These are phyloP conservation scores for Lasius fuliginosus DNA, from an alignment of 2,888 invertebrate genomes.

Conservation along the genomic window DNA sequence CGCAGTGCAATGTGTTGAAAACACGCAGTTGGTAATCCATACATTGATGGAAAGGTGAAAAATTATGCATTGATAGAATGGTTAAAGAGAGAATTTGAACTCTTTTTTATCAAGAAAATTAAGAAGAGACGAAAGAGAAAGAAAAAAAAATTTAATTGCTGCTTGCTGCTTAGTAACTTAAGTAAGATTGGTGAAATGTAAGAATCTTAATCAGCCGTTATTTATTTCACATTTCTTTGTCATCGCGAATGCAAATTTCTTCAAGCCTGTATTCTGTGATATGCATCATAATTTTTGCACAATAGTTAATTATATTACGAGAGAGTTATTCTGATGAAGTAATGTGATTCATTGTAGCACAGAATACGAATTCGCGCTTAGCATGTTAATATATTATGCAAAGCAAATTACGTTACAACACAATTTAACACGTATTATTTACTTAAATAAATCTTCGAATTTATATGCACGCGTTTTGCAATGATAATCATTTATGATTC, in stretches of 20 bases:
- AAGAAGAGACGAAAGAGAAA: neutral
- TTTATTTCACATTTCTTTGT: neutral
- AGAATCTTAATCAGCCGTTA: neutral
- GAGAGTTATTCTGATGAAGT: too few species aligned
- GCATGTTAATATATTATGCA: neutral
- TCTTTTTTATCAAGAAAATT: neutral
- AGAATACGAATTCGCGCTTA: neutral
- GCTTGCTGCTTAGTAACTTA: neutral
- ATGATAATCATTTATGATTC: neutral
- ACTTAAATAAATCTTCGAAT: slow-evolving; percentile 2
- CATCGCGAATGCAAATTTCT: neutral
- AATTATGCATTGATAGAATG: too few species aligned
- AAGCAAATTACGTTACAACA: neutral
- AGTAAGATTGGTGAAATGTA: neutral
- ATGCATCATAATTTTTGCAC: neutral
- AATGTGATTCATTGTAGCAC: neutral
- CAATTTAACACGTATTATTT: slow-evolving; percentile 9
- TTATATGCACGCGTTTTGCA: neutral
- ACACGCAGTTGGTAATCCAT: too few species aligned
- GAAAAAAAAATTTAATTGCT: neutral
- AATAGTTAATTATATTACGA: neutral
- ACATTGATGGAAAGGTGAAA: too few species aligned
- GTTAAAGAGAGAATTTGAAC: neutral
- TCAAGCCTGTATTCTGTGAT: neutral
- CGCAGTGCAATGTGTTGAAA: too few species aligned